Evolutionary conservation across 2,113 vertebrate species (phyloP).

Genomic region (Butastur rufipennis): DNA sequence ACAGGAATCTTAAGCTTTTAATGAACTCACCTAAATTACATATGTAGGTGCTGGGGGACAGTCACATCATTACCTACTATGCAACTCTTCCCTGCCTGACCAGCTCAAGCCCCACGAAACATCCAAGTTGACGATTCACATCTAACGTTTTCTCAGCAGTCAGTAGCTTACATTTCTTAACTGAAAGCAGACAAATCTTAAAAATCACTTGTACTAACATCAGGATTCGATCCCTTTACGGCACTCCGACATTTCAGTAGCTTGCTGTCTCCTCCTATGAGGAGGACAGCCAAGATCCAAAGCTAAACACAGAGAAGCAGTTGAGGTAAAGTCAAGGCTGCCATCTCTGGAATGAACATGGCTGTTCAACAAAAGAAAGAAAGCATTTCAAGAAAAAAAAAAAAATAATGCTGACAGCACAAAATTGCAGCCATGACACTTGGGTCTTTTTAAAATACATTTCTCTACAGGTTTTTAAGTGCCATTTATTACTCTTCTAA

Average conservation of each 20-base stretch:
- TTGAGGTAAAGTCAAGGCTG: background rate
- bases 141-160: background rate
- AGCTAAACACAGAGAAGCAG: background rate
- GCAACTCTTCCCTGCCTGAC: background rate
- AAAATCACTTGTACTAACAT: background rate
- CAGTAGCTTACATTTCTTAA: background rate
- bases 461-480: background rate
- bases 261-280: background rate
- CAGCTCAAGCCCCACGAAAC: background rate
- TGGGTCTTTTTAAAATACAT: background rate
- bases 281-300: background rate
- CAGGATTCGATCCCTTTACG: background rate
- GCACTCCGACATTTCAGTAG: background rate
- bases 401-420: background rate
- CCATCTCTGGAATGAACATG: background rate
- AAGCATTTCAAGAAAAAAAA: background rate
- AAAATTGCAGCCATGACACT: background rate
- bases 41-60: accelerated
- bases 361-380: background rate
- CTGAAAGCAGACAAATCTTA: background rate
- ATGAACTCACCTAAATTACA: background rate
- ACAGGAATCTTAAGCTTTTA: background rate
- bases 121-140: accelerated
- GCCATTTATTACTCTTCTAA: background rate
- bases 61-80: background rate